Base-by-base conservation (phyloP, 2,888 invertebrate genomes). In the Ophraella communa region DNA sequence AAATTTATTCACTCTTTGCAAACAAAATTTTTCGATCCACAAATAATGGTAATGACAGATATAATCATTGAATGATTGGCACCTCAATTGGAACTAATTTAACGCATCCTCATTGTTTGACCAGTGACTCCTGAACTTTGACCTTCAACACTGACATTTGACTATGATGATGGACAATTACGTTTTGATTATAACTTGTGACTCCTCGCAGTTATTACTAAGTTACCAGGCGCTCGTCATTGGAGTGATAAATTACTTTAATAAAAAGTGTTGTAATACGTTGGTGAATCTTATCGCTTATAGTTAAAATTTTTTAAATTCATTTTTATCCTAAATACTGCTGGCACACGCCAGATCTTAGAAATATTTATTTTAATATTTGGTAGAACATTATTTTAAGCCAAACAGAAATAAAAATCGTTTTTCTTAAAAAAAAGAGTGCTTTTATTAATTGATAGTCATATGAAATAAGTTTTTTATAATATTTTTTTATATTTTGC, bases 41-140 rank as follows among this genome's bases (percentile, higher is more conserved):
- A 57, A 20, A 2, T 24, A 47, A 21, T 14, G 30, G 7, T 30
- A 47, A 57, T 33, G 44, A 45, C 45, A 47, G 47, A 54, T 47
- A 58, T 47, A 3, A n/a, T 71, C 71, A 76, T 76, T 76, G 74
- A 68, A 76, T 75, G 76, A 77, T 76, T 75, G 73, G 68, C 67
- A 66, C 56, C 56, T 55, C 76, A 76, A 76, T 76, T 76, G 74
- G 67, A 66, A 57, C 68, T 76, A 76, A 76, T 76, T 73, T 69
- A 73, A 73, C 54, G 57, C 68, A 77, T 77, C 77, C 77, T 77
- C 72, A 77, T 77, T 77, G 75, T 67, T 77, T 77, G 76, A 66
- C 72, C 70, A 70, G 71, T 69, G 71, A 39, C 39, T 71, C 69
- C 65, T 70, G 73, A 74, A 67, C 73, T 66, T 73, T 76, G 72